A percentile compares a stretch with the other conserved stretches of the same genome.
Conservation (phyloP, 2,113 vertebrate species). For the Nestor notabilis region DNA sequence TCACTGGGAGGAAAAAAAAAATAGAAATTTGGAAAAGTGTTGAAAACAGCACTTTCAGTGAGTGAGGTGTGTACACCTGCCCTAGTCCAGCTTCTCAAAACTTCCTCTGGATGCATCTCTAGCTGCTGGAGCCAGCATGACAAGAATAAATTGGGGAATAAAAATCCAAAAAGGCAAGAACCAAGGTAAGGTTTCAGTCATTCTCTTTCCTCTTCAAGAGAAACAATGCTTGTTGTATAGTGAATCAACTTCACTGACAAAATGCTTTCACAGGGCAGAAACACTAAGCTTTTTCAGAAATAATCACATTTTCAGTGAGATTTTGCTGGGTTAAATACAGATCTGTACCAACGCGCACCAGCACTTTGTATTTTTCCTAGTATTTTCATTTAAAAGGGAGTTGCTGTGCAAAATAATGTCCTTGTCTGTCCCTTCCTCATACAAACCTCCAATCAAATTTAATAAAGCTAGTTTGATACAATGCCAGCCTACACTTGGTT, state of each 20-base stretch:
- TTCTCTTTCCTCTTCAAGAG: background rate
- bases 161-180: conserved; percentile 35
- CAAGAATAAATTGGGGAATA: conserved; percentile 22
- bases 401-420: conserved; percentile 90
- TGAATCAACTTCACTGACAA: conserved; percentile 23
- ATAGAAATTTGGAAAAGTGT: background rate
- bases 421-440: conserved; percentile 89
- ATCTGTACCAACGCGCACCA: conserved; percentile 18
- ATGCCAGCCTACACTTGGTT: conserved; percentile 93
- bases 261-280: background rate
- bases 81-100: background rate
- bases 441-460: conserved; percentile 93
- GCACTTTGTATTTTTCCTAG: conserved; percentile 77
- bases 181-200: conserved; percentile 1
- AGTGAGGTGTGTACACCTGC: background rate
- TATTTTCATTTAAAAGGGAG: conserved; percentile 81
- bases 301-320: conserved; percentile 9
- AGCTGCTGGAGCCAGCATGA: background rate
- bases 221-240: background rate
- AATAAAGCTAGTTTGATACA: conserved; percentile 96
- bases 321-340: conserved; percentile 64
- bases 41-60: background rate
- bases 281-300: background rate
- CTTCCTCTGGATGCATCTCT: background rate
- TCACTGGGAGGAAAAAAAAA: background rate